phyloP scores from a whole-genome alignment of 2,797 vertebrate genomes.

The Macropodus opercularis region DNA sequence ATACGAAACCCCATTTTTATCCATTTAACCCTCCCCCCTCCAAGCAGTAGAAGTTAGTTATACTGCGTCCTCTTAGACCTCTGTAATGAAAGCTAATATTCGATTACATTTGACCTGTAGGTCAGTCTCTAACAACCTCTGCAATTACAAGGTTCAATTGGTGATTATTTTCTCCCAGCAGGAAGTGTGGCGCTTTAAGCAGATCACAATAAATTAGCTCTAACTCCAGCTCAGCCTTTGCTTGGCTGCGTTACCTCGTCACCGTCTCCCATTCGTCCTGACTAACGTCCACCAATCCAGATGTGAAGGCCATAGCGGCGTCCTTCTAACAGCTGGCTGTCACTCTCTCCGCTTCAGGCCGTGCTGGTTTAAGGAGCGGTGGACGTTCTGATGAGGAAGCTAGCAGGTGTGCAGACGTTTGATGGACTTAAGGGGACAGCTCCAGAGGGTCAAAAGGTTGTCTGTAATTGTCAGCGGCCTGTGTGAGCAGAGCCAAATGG shows the following conservation, averaged over 20 bases:
- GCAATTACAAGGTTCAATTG: slow-evolving; percentile 48
- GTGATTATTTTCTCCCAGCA: slow-evolving; percentile 35
- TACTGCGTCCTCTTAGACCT: too few species aligned
- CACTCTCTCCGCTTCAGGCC: slow-evolving; percentile 64
- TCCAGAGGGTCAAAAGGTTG: slow-evolving; percentile 65
- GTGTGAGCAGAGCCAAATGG: slow-evolving; percentile 58
- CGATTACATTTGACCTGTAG: not conserved
- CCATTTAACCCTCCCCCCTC: too few species aligned
- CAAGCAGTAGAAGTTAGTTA: too few species aligned
- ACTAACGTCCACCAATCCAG: slow-evolving; percentile 85
- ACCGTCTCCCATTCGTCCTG: slow-evolving; percentile 62
- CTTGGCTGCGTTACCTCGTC: slow-evolving; percentile 45
- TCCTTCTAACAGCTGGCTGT: slow-evolving; percentile 84
- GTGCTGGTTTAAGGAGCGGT: slow-evolving; percentile 29
- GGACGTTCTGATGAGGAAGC: slow-evolving; percentile 42
- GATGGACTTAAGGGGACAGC: slow-evolving; percentile 61
- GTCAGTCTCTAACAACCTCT: slow-evolving; percentile 13
- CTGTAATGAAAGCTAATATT: too few species aligned
- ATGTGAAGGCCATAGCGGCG: slow-evolving; percentile 89
- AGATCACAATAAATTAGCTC: slow-evolving; percentile 17
- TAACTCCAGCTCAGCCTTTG: too few species aligned
- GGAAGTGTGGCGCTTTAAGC: not conserved
- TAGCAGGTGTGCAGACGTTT: slow-evolving; percentile 68
- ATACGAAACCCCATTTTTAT: not conserved
- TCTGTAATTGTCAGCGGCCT: slow-evolving; percentile 63